Conservation (phyloP, 2,888 invertebrate species). For the Trichacis sp. region DNA sequence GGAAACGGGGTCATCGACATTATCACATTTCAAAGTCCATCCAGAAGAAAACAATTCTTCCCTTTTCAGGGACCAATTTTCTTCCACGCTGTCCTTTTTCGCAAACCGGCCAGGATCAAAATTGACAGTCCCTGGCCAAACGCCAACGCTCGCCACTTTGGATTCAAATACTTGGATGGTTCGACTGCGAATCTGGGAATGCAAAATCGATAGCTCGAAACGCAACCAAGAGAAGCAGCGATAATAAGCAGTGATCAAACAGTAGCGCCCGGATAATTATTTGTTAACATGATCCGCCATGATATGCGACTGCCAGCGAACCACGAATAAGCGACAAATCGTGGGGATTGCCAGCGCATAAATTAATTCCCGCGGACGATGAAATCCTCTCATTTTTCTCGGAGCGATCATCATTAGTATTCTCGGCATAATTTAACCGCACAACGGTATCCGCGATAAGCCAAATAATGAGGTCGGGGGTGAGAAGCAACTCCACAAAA, state of each 20-base stretch:
- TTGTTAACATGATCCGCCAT: not conserved
- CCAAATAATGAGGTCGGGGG: slow-evolving; percentile 12
- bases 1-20: slow-evolving; percentile 28
- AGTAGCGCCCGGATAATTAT: not conserved
- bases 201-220: not conserved
- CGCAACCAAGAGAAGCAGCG: not conserved
- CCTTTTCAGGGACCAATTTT: slow-evolving; percentile 20
- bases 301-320: not conserved
- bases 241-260: not conserved
- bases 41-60: slow-evolving; percentile 29
- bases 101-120: slow-evolving; percentile 16
- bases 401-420: slow-evolving; percentile 42
- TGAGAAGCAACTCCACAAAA: slow-evolving; percentile 8
- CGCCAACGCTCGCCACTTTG: slow-evolving; percentile 26
- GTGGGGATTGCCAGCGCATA: slow-evolving; percentile 1
- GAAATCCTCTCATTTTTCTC: slow-evolving; percentile 15
- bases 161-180: slow-evolving; percentile 11
- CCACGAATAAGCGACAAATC: not conserved
- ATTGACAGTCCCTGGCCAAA: slow-evolving; percentile 30
- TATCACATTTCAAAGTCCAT: slow-evolving; percentile 22
- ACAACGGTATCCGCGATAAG: slow-evolving; percentile 45
- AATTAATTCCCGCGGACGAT: slow-evolving; percentile 15
- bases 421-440: slow-evolving; percentile 46
- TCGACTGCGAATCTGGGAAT: slow-evolving; percentile 19
- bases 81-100: slow-evolving; percentile 23